Evolutionary conservation across 2,113 vertebrate genomes (phyloP), one percentile per base, ranked within the genome.

Genomic region (Hemichromis elongatus): DNA sequence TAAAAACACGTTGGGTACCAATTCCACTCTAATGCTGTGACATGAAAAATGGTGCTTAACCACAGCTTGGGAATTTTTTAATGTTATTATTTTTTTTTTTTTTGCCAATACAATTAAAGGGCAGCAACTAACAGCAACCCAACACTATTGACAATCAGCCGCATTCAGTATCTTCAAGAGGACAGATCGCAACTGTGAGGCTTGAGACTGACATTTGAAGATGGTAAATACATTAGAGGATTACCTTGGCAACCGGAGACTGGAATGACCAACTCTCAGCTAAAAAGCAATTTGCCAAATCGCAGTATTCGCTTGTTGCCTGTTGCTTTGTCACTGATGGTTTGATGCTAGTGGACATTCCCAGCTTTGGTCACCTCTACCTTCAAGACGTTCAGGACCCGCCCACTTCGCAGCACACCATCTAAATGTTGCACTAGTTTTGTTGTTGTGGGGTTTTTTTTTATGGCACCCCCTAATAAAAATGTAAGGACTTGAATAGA

Each of bases 11-110:
- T 59, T 68, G 7, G n/a, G n/a, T 45, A 18, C 14, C 13, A 10
- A 33, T 61, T 61, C 35, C 30, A 61, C 28, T 16, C 5, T 33
- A 28, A 6, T 61, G 28, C 5, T 28, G 14, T 28, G 37, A 45
- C 66, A 45, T 70, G 13, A 26, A 18, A 4, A 45, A 26, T 70
- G 21, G 7, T 16, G 21, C 66, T 18, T 26, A 45, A 26, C 37
- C 33, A 21, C 33, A 16, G 40, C 40, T 70, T 16, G 7, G 1
- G 24, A 3, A 9, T 30, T 18, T 30, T 28, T 14, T n/a, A n/a
- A n/a, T n/a, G n/a, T n/a, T n/a, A n/a, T n/a, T n/a, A n/a, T 2
- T 7, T 2, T 13, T 2, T 6, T 2, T 24, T n/a, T 24, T 70
- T 70, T 26, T 18, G 40, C 5, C 66, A 70, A 26, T 13, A 45